Evolutionary conservation across 2,113 vertebrate species (phyloP).

Genomic region (Cyphomyrus discorhynchus): DNA sequence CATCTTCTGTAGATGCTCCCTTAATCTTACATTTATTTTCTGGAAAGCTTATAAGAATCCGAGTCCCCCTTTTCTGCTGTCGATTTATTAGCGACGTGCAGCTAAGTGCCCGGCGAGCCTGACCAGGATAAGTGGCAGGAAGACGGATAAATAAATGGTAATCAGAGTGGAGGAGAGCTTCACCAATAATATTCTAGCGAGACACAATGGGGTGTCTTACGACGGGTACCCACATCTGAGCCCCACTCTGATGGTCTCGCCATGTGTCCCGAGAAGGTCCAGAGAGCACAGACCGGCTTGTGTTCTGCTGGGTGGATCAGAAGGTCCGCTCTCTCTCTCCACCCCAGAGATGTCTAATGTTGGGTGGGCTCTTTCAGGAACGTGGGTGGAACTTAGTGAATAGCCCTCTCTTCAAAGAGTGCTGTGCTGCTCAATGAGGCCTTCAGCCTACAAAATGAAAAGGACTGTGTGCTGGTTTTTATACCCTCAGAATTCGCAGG

Average conservation of each 20-base stretch:
- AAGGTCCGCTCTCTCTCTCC: not conserved
- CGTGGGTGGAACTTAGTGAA: conserved; percentile 1
- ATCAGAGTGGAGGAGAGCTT: not conserved
- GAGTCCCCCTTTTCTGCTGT: not conserved
- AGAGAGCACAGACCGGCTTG: not conserved
- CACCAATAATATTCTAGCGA: not conserved
- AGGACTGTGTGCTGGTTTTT: not conserved
- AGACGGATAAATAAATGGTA: not conserved
- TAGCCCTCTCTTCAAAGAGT: not conserved
- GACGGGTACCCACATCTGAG: not conserved
- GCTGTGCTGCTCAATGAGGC: not conserved
- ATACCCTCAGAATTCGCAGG: not conserved
- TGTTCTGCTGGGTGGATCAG: conserved; percentile 1
- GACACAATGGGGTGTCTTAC: not conserved
- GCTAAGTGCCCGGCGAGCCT: not conserved
- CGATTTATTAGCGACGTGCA: not conserved
- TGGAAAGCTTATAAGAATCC: not conserved
- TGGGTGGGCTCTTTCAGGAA: not conserved
- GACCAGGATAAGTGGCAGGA: not conserved
- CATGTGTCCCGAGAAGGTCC: not conserved
- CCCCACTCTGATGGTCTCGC: not conserved
- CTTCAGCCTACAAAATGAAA: not conserved
- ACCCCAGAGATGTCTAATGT: not conserved
- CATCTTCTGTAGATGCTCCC: not conserved
- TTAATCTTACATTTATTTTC: not conserved